Conservation (phyloP, 2,888 invertebrate genomes). For the Leucania comma region DNA sequence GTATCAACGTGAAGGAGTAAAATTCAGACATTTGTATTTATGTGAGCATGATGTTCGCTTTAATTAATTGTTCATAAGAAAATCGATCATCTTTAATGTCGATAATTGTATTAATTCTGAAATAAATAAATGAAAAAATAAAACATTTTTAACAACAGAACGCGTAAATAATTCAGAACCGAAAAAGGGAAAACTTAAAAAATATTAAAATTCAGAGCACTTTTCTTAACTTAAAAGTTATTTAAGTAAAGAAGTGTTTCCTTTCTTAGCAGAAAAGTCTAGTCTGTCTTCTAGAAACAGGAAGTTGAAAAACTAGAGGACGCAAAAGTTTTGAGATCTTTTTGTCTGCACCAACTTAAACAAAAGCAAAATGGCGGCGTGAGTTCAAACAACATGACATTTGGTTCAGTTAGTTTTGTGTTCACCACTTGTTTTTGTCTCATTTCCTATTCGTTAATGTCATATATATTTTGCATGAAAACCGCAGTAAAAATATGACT, state of each 20-base stretch:
- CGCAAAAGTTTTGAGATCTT: constrained; percentile 65
- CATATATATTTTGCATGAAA: constrained; percentile 33
- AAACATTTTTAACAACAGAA: constrained; percentile 27
- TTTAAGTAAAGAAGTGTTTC: constrained; percentile 71
- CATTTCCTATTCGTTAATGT: constrained; percentile 44
- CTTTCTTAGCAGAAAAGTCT: constrained; percentile 65
- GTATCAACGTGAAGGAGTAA: neutral
- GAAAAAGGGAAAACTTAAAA: constrained; percentile 44
- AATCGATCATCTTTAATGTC: no score
- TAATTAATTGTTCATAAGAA: neutral
- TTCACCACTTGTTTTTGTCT: constrained; percentile 35
- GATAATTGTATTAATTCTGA: no score
- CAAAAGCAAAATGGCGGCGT: constrained; percentile 52
- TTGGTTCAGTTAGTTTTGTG: constrained; percentile 51
- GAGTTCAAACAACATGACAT: constrained; percentile 62
- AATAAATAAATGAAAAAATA: no score
- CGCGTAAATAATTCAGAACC: constrained; percentile 24
- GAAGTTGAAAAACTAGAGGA: constrained; percentile 69
- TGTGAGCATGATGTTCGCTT: neutral
- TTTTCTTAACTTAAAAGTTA: constrained; percentile 66
- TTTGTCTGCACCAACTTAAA: constrained; percentile 61
- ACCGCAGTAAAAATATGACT: constrained; percentile 18
- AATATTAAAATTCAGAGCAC: constrained; percentile 65
- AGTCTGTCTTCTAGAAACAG: constrained; percentile 67
- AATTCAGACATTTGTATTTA: no score